Evolutionary conservation across 2,797 vertebrate genomes (phyloP).

Genomic region (Sebastes taczanowskii): DNA sequence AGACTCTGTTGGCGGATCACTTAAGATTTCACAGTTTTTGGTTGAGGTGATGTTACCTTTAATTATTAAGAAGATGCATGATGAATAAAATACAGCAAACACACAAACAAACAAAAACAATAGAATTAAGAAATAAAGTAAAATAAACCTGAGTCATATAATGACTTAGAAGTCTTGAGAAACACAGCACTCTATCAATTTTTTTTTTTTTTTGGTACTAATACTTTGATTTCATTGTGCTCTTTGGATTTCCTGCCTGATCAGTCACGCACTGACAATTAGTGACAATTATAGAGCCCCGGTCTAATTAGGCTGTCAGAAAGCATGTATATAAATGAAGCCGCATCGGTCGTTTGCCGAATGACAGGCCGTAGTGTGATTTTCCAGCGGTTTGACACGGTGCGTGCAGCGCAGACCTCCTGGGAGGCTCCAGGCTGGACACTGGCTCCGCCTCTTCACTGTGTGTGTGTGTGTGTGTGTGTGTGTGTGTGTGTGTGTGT

Average conservation of each 20-base stretch:
- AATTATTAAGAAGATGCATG: neutral
- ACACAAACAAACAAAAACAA: neutral
- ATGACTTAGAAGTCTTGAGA: neutral
- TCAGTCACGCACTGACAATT: slow-evolving; percentile 63
- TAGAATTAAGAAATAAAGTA: neutral
- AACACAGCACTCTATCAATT: neutral
- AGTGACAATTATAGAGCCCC: slow-evolving; percentile 55
- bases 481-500: neutral
- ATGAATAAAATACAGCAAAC: neutral
- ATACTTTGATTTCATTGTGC: slow-evolving; percentile 32
- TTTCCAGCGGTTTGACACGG: slow-evolving; percentile 60
- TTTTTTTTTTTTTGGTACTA: neutral
- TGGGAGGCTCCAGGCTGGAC: slow-evolving; percentile 29
- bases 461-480: neutral
- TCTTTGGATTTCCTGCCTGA: slow-evolving; percentile 39
- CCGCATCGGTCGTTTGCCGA: slow-evolving; percentile 27
- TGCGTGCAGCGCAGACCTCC: slow-evolving; percentile 46
- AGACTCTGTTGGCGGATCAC: too few species aligned
- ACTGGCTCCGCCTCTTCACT: neutral
- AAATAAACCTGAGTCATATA: neutral
- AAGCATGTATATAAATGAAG: slow-evolving; percentile 52
- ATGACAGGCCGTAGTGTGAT: slow-evolving; percentile 54
- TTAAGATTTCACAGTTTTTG: neutral
- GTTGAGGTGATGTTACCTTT: neutral
- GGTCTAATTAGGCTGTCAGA: slow-evolving; percentile 66